A percentile compares a stretch with the other conserved stretches of the same genome.
These are phyloP conservation scores for Noctua janthina DNA, from an alignment of 2,888 invertebrate species.

Conservation along the genomic window DNA sequence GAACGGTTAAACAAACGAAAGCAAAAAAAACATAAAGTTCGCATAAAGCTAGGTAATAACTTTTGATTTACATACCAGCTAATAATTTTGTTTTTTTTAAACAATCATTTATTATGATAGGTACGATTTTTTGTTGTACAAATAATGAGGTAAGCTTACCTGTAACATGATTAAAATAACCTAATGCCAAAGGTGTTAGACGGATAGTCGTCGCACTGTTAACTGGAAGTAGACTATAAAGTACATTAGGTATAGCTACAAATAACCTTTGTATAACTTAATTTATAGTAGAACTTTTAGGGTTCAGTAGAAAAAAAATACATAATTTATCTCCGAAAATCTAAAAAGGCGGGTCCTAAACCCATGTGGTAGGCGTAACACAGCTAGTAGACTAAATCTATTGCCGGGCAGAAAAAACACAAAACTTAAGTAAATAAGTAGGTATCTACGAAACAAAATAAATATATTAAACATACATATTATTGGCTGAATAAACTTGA, in stretches of 20 bases:
- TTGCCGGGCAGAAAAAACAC: neutral
- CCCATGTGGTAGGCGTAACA: conserved; percentile 2
- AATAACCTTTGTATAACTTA: neutral
- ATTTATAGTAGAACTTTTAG: neutral
- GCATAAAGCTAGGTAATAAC: neutral
- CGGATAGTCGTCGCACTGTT: neutral
- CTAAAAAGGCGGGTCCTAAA: neutral
- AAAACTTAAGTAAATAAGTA: neutral
- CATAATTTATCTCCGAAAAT: neutral
- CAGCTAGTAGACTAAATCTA: neutral
- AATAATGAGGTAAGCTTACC: neutral
- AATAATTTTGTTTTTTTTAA: neutral
- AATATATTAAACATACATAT: neutral
- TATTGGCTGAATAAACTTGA: neutral
- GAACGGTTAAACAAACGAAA: neutral
- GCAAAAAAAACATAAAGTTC: neutral
- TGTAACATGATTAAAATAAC: neutral
- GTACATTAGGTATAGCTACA: neutral
- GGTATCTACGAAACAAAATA: neutral
- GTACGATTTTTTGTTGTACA: neutral
- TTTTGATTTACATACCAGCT: neutral
- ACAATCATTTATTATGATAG: too few relatives aligned
- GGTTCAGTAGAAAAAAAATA: neutral
- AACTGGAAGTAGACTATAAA: neutral
- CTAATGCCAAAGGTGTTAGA: neutral